A percentile compares a stretch with the other conserved stretches of the same genome.
These are phyloP conservation scores for Coilia nasus DNA, from an alignment of 2,797 vertebrate species.

Conservation along the genomic window DNA sequence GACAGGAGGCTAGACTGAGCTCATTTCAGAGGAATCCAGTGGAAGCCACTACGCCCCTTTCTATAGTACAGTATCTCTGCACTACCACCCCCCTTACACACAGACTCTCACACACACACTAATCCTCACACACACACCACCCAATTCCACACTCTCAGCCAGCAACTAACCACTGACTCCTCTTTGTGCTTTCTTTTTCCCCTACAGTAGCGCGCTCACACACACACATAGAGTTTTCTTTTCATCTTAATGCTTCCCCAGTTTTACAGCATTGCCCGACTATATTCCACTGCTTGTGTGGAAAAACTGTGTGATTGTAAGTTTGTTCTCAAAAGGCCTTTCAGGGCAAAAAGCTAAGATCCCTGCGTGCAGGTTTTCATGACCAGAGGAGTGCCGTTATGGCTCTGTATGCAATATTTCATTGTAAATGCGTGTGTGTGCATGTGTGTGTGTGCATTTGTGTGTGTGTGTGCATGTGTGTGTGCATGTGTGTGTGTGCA, in stretches of 20 bases:
- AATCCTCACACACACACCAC: constrained; percentile 28
- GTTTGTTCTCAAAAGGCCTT: not conserved
- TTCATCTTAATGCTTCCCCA: not conserved
- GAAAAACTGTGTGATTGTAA: not conserved
- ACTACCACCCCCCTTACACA: constrained; percentile 31
- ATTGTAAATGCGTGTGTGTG: not conserved
- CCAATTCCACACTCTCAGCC: constrained; percentile 16
- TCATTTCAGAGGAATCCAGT: constrained; percentile 71
- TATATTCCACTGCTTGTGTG: not conserved
- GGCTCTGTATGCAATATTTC: not conserved
- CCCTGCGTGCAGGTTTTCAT: not conserved
- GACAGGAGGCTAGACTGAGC: constrained; percentile 68
- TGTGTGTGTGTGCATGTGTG: too few relatives aligned
- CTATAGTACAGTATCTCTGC: constrained; percentile 36
- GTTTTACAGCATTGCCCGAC: not conserved
- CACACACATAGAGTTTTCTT: not conserved
- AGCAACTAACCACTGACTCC: constrained; percentile 26
- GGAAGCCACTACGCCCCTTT: constrained; percentile 62
- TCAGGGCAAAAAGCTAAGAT: not conserved
- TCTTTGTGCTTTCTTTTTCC: not conserved
- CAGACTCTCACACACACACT: constrained; percentile 25
- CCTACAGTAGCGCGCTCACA: not conserved
- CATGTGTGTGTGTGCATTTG: too few relatives aligned
- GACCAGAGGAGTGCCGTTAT: not conserved
- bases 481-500: too few relatives aligned